These are phyloP conservation scores for Cryptoblepharus egeriae DNA, from an alignment of 2,797 vertebrate genomes.

Conservation along the genomic window DNA sequence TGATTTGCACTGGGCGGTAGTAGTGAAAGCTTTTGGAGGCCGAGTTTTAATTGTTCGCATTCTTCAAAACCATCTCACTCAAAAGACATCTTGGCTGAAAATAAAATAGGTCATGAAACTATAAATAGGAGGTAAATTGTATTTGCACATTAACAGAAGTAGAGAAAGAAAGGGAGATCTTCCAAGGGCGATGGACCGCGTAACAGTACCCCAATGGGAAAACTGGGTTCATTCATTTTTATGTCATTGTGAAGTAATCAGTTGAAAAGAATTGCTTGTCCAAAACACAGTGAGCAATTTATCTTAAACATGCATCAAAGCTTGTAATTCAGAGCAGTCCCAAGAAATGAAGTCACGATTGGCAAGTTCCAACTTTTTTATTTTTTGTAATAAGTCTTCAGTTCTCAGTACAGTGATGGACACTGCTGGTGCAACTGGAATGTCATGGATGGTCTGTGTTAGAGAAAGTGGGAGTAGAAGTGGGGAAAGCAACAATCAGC, in stretches of 20 bases:
- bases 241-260: slow-evolving; percentile 28
- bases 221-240: slow-evolving; percentile 22
- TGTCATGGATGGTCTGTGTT: slow-evolving; percentile 8
- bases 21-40: slow-evolving; percentile 19
- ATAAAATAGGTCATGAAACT: slow-evolving; percentile 32
- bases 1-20: slow-evolving; percentile 5
- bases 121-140: slow-evolving; percentile 39
- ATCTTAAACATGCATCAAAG: slow-evolving; percentile 18
- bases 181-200: slow-evolving; percentile 19
- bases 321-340: slow-evolving; percentile 17
- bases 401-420: slow-evolving; percentile 25
- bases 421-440: slow-evolving; percentile 3
- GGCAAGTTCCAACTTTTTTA: neutral
- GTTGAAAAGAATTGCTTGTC: slow-evolving; percentile 25
- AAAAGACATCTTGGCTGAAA: slow-evolving; percentile 37
- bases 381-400: slow-evolving; percentile 13
- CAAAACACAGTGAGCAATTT: slow-evolving; percentile 21
- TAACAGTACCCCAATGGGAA: slow-evolving; percentile 19
- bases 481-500: slow-evolving; percentile 3
- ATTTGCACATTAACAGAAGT: slow-evolving; percentile 17
- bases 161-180: slow-evolving; percentile 11
- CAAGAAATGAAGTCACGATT: slow-evolving; percentile 40
- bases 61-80: slow-evolving; percentile 21
- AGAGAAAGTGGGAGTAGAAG: neutral
- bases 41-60: slow-evolving; percentile 33